phyloP scores from a whole-genome alignment of 2,888 invertebrate genomes.

The Invenusta paracnida region DNA sequence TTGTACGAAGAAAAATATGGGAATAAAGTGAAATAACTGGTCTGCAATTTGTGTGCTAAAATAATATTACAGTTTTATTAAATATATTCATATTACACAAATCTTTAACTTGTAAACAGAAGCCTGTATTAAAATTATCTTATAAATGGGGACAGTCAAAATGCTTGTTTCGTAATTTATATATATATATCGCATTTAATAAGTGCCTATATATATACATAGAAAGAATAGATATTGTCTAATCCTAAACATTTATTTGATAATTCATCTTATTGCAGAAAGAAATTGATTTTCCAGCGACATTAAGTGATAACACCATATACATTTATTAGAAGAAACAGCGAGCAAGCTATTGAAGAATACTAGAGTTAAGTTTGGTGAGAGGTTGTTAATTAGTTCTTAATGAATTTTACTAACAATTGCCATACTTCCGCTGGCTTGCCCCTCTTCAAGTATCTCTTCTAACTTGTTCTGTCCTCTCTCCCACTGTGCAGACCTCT shows the following conservation, averaged over 20 bases:
- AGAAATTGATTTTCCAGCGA: background rate
- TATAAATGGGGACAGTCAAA: too few species aligned
- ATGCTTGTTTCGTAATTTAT: too few species aligned
- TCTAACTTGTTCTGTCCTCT: background rate
- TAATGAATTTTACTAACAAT: slow-evolving; percentile 8
- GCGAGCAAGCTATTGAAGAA: background rate
- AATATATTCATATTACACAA: background rate
- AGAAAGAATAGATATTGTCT: background rate
- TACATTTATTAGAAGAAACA: too few species aligned
- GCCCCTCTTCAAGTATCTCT: background rate
- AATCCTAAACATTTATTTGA: background rate
- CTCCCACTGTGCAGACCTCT: background rate
- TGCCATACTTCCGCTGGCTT: background rate
- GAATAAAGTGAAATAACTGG: background rate
- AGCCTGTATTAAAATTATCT: too few species aligned
- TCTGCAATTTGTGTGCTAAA: background rate
- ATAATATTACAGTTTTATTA: background rate
- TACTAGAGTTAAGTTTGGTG: background rate
- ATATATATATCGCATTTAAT: too few species aligned
- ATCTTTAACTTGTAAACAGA: too few species aligned
- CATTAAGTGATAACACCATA: too few species aligned
- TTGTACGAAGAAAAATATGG: background rate
- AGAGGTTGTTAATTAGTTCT: slow-evolving; percentile 5
- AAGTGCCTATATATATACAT: background rate
- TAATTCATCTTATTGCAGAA: background rate